These are phyloP conservation scores for Pollenia angustigena DNA, from an alignment of 2,888 invertebrate genomes.

Conservation along the genomic window DNA sequence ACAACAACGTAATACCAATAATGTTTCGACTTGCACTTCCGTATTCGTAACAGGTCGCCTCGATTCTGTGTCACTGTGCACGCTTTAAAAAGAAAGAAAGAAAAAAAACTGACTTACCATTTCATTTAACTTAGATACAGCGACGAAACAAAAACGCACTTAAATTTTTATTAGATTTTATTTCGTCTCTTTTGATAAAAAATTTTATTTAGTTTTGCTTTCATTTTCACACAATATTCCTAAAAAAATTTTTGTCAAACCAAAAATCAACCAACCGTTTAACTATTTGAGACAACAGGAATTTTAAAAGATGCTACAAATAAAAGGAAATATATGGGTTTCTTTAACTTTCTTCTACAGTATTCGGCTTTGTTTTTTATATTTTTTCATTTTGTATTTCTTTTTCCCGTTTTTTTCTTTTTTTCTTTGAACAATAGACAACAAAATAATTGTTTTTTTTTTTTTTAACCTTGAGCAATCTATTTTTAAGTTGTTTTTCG, in stretches of 20 bases:
- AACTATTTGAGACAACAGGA: slow-evolving; percentile 42
- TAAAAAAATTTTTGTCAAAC: slow-evolving; percentile 22
- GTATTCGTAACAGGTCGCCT: too few relatives aligned
- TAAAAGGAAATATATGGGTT: not conserved
- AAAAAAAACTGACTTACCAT: too few relatives aligned
- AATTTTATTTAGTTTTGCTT: not conserved
- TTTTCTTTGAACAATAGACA: slow-evolving; percentile 8
- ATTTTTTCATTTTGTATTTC: not conserved
- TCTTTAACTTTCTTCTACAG: slow-evolving; percentile 14
- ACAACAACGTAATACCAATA: too few relatives aligned
- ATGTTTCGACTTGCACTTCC: too few relatives aligned
- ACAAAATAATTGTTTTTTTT: slow-evolving; percentile 13
- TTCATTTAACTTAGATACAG: not conserved
- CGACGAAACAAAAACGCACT: not conserved
- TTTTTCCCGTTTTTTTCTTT: not conserved
- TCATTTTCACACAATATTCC: not conserved
- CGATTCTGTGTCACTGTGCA: too few relatives aligned
- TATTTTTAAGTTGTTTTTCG: not conserved
- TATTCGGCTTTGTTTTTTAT: not conserved
- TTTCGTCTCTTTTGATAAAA: not conserved
- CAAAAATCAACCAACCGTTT: slow-evolving; percentile 55
- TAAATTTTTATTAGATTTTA: slow-evolving; percentile 35
- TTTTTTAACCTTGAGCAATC: slow-evolving; percentile 31
- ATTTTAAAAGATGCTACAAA: slow-evolving; percentile 12
- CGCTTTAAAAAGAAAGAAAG: too few relatives aligned